Percentiles rank a stretch among this genome's conserved stretches.
phyloP scores from a whole-genome alignment of 2,888 invertebrate species.

The Drosophila recens region DNA sequence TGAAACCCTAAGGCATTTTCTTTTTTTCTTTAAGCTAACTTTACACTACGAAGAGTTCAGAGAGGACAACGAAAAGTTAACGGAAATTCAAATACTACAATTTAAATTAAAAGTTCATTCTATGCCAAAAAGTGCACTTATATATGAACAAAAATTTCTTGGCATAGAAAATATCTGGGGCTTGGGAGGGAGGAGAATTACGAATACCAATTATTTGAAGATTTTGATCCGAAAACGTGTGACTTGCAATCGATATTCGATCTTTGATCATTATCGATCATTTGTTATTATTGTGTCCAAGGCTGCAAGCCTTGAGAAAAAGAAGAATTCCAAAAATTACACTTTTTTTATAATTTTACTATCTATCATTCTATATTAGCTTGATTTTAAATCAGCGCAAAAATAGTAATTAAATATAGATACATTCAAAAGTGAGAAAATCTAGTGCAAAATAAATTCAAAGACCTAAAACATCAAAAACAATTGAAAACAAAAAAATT shows the following conservation, averaged over 20 bases:
- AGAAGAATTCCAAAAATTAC: not conserved
- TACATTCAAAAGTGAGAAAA: too few relatives aligned
- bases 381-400: not conserved
- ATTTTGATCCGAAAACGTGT: slow-evolving; percentile 43
- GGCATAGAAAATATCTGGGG: slow-evolving; percentile 8
- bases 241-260: slow-evolving; percentile 52
- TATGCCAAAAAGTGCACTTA: slow-evolving; percentile 34
- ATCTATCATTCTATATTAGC: not conserved
- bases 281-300: slow-evolving; percentile 36
- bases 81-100: slow-evolving; percentile 5
- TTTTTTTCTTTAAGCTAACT: slow-evolving; percentile 29
- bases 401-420: too few relatives aligned
- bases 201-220: slow-evolving; percentile 27
- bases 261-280: slow-evolving; percentile 36
- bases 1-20: slow-evolving; percentile 76
- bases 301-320: not conserved
- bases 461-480: not conserved
- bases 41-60: slow-evolving; percentile 32
- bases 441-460: not conserved
- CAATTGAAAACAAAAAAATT: not conserved
- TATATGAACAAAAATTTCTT: slow-evolving; percentile 6
- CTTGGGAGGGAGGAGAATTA: not conserved
- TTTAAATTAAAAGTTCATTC: not conserved
- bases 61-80: slow-evolving; percentile 18
- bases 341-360: not conserved